These are phyloP conservation scores for Heliocidaris tuberculata DNA, from an alignment of 35 echinoderm and acorn worm species.

Conservation along the genomic window DNA sequence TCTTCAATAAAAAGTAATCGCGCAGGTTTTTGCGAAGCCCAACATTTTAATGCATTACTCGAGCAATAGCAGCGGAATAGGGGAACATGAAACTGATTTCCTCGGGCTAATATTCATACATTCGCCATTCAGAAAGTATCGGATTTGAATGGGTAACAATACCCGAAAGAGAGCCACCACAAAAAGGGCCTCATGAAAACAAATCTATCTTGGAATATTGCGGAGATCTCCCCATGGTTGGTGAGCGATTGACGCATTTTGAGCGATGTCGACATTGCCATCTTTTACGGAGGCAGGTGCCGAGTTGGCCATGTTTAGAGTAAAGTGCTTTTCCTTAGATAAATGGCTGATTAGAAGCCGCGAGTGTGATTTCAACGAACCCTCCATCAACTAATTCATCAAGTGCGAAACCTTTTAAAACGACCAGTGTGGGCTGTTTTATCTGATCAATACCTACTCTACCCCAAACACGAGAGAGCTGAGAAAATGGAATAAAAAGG, in stretches of 20 bases:
- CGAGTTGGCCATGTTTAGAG: conserved; percentile 34
- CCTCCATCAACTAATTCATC: conserved; percentile 41
- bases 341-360: conserved; percentile 42
- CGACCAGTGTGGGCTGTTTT: conserved; percentile 22
- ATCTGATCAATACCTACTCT: conserved; percentile 39
- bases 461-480: not conserved
- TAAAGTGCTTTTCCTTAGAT: conserved; percentile 39
- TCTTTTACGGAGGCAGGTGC: not conserved
- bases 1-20: not conserved
- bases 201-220: conserved; percentile 18
- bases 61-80: not conserved
- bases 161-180: not conserved
- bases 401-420: conserved; percentile 40
- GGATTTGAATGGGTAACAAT: conserved; percentile 25
- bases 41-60: not conserved
- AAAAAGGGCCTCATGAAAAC: conserved; percentile 7
- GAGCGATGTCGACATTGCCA: conserved; percentile 12
- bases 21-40: not conserved
- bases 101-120: conserved; percentile 31
- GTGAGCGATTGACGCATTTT: not conserved
- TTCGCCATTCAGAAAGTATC: conserved; percentile 35
- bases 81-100: conserved; percentile 12
- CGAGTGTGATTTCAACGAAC: conserved; percentile 24
- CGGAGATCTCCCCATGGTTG: conserved; percentile 1
- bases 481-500: not conserved